A percentile compares a stretch with the other conserved stretches of the same genome.
Conservation (phyloP, 1,140 invertebrate genomes). For the Aphis gossypii region DNA sequence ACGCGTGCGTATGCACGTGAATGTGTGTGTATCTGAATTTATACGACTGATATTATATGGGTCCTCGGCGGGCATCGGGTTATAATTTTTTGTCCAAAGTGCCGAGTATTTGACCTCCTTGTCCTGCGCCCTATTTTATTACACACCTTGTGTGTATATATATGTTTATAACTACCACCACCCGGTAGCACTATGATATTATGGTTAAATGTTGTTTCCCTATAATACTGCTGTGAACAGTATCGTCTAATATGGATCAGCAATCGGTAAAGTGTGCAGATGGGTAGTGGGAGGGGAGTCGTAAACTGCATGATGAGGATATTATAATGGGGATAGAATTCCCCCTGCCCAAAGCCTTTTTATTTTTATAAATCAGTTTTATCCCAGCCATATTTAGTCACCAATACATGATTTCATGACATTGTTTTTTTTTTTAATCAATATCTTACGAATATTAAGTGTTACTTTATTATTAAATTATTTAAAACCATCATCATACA, state of each 20-base stretch:
- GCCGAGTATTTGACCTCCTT: background rate
- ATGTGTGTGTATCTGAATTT: background rate
- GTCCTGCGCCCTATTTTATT: background rate
- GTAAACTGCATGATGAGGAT: background rate
- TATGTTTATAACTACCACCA: background rate
- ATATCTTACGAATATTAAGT: too few species aligned
- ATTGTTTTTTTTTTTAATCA: too few species aligned
- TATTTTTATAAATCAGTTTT: too few species aligned
- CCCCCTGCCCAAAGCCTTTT: background rate
- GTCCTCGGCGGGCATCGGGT: background rate
- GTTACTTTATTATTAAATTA: too few species aligned
- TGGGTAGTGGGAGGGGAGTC: background rate
- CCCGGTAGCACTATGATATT: background rate
- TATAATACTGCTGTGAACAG: background rate
- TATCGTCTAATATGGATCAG: background rate
- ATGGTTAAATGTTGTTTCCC: background rate
- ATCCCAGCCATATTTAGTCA: too few species aligned
- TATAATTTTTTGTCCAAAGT: slow-evolving; percentile 2
- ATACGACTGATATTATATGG: background rate
- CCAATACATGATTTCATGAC: too few species aligned
- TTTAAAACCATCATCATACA: too few species aligned
- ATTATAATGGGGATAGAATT: background rate
- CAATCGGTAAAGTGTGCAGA: background rate
- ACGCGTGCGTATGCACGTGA: background rate
- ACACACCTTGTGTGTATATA: background rate